phyloP scores from a whole-genome alignment of 2,797 vertebrate species.

The Sebastolobus alascanus region DNA sequence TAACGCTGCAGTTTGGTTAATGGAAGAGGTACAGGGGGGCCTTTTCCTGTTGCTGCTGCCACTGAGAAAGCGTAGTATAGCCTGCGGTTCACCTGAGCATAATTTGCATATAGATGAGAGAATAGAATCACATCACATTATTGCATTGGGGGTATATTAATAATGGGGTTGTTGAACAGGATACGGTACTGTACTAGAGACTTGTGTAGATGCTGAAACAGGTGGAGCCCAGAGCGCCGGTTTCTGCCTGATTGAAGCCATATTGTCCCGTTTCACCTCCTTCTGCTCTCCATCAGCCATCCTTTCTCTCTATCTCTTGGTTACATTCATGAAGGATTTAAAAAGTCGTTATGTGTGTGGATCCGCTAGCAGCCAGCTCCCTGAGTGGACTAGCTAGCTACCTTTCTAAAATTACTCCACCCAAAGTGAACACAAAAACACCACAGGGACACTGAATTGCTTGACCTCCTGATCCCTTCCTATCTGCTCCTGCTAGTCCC shows the following conservation, averaged over 20 bases:
- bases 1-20: slow-evolving; percentile 57
- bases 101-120: slow-evolving; percentile 78
- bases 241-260: slow-evolving; percentile 27
- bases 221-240: slow-evolving; percentile 1
- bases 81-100: slow-evolving; percentile 53
- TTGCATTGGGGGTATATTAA: slow-evolving; percentile 61
- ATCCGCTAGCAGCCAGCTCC: background rate
- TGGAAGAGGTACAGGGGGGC: slow-evolving; percentile 44
- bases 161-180: slow-evolving; percentile 65
- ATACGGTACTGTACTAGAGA: slow-evolving; percentile 28
- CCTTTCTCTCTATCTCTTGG: slow-evolving; percentile 4
- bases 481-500: slow-evolving; percentile 35
- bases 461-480: slow-evolving; percentile 51
- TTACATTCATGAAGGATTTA: slow-evolving; percentile 1
- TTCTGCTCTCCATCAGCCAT: slow-evolving; percentile 4
- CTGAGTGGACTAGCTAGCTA: background rate
- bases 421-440: slow-evolving; percentile 35
- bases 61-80: slow-evolving; percentile 25
- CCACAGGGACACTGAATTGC: slow-evolving; percentile 50
- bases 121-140: slow-evolving; percentile 53
- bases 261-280: background rate
- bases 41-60: slow-evolving; percentile 47
- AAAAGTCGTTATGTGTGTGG: background rate
- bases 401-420: slow-evolving; percentile 13
- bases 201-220: slow-evolving; percentile 38